Conservation (phyloP, 2,797 vertebrate genomes). For the Sylvia borin region DNA sequence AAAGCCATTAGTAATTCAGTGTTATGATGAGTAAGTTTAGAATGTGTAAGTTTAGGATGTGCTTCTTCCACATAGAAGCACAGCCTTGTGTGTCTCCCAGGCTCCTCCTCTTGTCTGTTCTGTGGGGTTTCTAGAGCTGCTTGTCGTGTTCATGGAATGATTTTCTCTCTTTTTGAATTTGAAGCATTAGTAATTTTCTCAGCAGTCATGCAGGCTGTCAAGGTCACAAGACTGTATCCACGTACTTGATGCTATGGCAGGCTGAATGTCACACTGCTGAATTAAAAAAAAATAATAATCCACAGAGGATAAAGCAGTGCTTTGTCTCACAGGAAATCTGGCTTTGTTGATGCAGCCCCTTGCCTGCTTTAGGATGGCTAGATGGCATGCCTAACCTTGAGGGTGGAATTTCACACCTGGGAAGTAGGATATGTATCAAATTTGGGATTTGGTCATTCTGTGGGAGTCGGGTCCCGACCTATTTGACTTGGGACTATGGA, state of each 20-base stretch:
- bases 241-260: not conserved
- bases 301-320: not conserved
- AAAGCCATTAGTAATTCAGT: not conserved
- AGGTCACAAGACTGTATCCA: not conserved
- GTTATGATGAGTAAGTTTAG: not conserved
- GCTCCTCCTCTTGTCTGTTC: not conserved
- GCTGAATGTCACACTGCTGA: not conserved
- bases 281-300: not conserved
- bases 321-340: not conserved
- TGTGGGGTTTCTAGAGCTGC: not conserved
- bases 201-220: not conserved
- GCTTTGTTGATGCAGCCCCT: not conserved
- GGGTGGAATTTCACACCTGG: not conserved
- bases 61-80: not conserved
- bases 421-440: not conserved
- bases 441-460: not conserved
- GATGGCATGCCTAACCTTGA: fast-evolving
- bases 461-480: not conserved
- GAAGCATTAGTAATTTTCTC: not conserved
- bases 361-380: not conserved
- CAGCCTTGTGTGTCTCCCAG: not conserved
- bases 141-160: not conserved
- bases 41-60: no score
- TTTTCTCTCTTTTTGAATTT: not conserved
- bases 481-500: not conserved